A percentile compares a stretch with the other conserved stretches of the same genome.
Conservation (phyloP, 2,113 vertebrate genomes). For the Calyptomena viridis region DNA sequence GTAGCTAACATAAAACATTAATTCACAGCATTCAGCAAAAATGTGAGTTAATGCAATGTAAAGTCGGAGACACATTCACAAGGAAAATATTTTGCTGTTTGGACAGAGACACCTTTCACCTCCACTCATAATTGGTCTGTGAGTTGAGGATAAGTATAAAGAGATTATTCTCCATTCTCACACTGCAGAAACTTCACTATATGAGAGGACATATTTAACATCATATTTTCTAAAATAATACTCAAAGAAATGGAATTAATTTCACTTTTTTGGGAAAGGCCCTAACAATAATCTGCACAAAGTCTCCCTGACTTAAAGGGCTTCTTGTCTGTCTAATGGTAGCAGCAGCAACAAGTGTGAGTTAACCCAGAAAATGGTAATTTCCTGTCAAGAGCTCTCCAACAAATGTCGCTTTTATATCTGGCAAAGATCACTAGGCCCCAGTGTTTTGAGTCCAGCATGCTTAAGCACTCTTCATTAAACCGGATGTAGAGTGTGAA, state of each 20-base stretch:
- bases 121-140: constrained; percentile 13
- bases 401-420: constrained; percentile 83
- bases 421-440: constrained; percentile 77
- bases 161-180: constrained; percentile 64
- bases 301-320: constrained; percentile 30
- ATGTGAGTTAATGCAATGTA: neutral
- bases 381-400: constrained; percentile 85
- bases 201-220: constrained; percentile 36
- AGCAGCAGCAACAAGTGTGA: constrained; percentile 65
- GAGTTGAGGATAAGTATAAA: constrained; percentile 59
- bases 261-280: constrained; percentile 28
- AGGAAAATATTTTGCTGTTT: constrained; percentile 75
- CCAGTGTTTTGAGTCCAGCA: constrained; percentile 76
- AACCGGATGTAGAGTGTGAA: constrained; percentile 86
- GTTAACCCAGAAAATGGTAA: constrained; percentile 81
- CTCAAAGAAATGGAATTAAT: constrained; percentile 56
- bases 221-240: constrained; percentile 65
- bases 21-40: neutral
- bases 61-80: constrained; percentile 58
- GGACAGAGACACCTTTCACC: constrained; percentile 66
- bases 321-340: constrained; percentile 59
- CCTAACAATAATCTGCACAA: constrained; percentile 25
- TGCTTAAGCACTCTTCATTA: constrained; percentile 73
- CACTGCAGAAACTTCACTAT: constrained; percentile 38
- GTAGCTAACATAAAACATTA: neutral